phyloP scores from a whole-genome alignment of 2,113 vertebrate genomes.

The Percina caprodes region DNA sequence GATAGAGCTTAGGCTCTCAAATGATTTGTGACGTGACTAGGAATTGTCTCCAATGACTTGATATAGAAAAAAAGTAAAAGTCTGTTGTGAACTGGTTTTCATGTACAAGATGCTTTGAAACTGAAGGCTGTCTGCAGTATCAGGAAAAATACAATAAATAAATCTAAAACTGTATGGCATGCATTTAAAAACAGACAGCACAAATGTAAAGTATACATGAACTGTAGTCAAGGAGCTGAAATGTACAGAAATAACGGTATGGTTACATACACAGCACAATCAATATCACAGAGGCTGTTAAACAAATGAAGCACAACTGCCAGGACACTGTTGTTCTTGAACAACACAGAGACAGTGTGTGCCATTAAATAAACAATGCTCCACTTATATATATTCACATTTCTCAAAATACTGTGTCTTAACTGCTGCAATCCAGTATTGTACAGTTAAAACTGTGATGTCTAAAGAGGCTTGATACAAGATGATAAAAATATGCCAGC shows the following conservation, averaged over 20 bases:
- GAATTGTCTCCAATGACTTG: background rate
- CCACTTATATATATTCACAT: conserved; percentile 63
- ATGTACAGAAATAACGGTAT: background rate
- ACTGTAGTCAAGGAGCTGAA: background rate
- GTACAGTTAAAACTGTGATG: conserved; percentile 67
- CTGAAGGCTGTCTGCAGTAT: background rate
- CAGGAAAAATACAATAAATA: background rate
- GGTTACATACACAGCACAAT: conserved; percentile 9
- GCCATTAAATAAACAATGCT: conserved; percentile 77
- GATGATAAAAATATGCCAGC: conserved; percentile 76
- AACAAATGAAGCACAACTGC: conserved; percentile 37
- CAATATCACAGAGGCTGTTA: conserved; percentile 37
- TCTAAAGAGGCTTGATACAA: conserved; percentile 75
- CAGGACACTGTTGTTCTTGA: conserved; percentile 35
- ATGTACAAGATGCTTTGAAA: background rate
- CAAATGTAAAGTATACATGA: background rate
- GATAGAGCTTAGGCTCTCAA: background rate
- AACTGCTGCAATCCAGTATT: conserved; percentile 56
- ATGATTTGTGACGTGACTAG: background rate
- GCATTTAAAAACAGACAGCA: background rate
- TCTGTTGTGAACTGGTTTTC: background rate
- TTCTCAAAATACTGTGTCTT: conserved; percentile 58
- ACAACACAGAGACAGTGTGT: conserved; percentile 46
- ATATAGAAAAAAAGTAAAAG: background rate
- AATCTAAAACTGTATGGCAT: background rate